phyloP scores from a whole-genome alignment of 2,888 invertebrate species.

The Amphipyra tragopoginis region DNA sequence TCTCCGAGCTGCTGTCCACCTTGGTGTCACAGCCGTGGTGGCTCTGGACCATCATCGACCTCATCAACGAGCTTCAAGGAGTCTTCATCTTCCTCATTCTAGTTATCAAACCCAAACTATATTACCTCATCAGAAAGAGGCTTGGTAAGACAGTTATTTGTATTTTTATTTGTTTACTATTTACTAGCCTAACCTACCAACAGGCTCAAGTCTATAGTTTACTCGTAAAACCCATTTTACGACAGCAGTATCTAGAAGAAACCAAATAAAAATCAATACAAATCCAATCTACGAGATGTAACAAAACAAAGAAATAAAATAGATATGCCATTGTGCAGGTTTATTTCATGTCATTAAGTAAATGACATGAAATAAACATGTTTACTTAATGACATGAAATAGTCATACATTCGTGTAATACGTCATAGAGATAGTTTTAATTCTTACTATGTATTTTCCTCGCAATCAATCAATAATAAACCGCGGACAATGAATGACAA shows the following conservation, averaged over 20 bases:
- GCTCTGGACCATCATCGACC: conserved; percentile 90
- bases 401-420: no score
- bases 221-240: conserved; percentile 22
- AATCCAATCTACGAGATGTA: background rate
- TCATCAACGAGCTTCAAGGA: conserved; percentile 92
- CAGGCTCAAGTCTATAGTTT: background rate
- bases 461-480: conserved; percentile 15
- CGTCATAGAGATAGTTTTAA: background rate
- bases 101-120: conserved; percentile 92
- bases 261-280: conserved; percentile 4
- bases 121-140: conserved; percentile 89
- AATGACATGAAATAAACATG: background rate
- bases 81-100: conserved; percentile 93
- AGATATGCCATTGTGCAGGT: conserved; percentile 5
- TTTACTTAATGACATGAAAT: no score
- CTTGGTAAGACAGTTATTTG: conserved; percentile 80
- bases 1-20: conserved; percentile 91
- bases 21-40: conserved; percentile 85
- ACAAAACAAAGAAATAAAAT: conserved; percentile 16
- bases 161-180: conserved; percentile 2
- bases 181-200: no score
- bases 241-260: background rate
- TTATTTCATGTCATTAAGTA: background rate
- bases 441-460: conserved; percentile 4
- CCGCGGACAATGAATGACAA: conserved; percentile 28